phyloP scores from a whole-genome alignment of 2,797 vertebrate genomes.

The Paramormyrops hopkinsi region DNA sequence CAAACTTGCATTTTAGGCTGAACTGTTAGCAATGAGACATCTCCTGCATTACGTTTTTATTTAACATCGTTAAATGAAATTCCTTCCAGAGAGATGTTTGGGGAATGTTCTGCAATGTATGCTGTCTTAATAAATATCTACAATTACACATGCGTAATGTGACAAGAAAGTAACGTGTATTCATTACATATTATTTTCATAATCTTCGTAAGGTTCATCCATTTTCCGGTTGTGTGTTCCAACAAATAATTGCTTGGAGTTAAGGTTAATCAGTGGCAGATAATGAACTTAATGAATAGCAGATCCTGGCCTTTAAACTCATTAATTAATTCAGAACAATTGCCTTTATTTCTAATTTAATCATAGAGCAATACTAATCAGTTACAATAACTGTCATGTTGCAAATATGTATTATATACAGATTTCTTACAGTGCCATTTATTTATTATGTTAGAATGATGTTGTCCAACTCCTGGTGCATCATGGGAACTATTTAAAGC shows the following conservation, averaged over 20 bases:
- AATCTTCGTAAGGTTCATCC: neutral
- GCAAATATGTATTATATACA: constrained; percentile 13
- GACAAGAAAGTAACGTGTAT: neutral
- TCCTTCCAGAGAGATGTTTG: neutral
- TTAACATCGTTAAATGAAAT: neutral
- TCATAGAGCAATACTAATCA: neutral
- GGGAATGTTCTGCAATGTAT: neutral
- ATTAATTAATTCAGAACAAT: neutral
- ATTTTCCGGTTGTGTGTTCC: neutral
- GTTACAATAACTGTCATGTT: constrained; percentile 13
- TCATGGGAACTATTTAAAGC: constrained; percentile 1
- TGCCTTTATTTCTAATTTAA: constrained; percentile 18
- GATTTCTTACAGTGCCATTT: neutral
- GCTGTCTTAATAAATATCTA: neutral
- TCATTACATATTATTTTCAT: neutral
- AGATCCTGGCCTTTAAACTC: neutral
- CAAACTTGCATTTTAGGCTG: neutral
- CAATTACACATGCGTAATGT: neutral
- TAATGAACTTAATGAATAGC: constrained; percentile 5
- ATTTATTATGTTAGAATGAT: constrained; percentile 8
- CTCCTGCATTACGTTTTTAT: neutral
- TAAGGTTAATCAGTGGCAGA: constrained; percentile 7
- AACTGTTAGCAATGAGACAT: neutral
- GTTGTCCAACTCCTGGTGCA: neutral
- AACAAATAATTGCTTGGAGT: neutral